Base-by-base conservation (phyloP, 2,113 vertebrate species). In the Actenoides hombroni region DNA sequence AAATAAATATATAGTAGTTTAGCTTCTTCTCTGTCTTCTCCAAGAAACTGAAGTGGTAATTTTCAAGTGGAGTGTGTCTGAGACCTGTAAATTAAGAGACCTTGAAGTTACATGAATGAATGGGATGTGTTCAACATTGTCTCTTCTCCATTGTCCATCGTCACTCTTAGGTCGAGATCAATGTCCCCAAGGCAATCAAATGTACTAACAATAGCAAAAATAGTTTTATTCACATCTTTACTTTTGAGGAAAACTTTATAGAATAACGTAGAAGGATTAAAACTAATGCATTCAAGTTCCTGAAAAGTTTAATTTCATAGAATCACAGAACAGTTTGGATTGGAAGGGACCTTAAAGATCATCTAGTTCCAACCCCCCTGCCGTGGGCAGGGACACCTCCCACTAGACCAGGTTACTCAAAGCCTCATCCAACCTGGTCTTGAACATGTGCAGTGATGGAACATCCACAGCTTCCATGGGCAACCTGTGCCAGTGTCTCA, bases 91-190 rank as follows among this genome's bases (percentile, higher is more conserved):
- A 17, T 42, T 65, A 39, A 51, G 60, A 84, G 59, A 26, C 21
- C 26, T 53, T 0, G 0, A 64, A 63, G 13, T 40, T 69, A 35
- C 13, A 0, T 3, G 48, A 40, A 61, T 33, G 54, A 35, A 21
- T 13, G 0, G 8, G 26, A 16, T 10, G 17, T 0, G 9, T 46
- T 60, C 42, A 46, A 2, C 5, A 1, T 8, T 11, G 6, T 59
- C 57, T 28, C 11, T 79, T 37, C 19, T 21, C 4, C 42, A 1
- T 23, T 6, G 3, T 26, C 0, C 13, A 1, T 71, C 59, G 12
- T 29, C 23, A 16, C 25, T 25, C 61, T 80, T 15, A 9, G 25
- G 3, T 23, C 9, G 73, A 51, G 20, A 60, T 13, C 24, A 46
- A 3, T 3, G 0, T 59, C 53, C 23, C 19, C 29, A 19, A 49